Evolutionary conservation across 2,797 vertebrate genomes (phyloP), one percentile per base, ranked within the genome.

Genomic region (Molossus molossus): DNA sequence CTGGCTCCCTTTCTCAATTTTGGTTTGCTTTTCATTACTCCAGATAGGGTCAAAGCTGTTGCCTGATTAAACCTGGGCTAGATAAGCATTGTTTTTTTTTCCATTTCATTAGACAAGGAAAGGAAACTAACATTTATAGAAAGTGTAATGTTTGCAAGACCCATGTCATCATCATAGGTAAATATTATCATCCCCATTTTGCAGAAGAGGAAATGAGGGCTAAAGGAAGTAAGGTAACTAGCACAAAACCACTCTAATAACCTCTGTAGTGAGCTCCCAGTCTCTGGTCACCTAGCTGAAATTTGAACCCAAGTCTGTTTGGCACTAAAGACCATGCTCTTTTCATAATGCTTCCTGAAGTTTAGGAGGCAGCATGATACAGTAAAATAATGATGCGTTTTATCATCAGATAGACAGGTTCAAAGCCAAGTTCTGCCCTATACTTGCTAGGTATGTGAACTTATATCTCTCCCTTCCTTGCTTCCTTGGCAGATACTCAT

Each of bases 11-110:
- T 85, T 53, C 79, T 92, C 84, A 80, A 69, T 79, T 96, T 94
- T 95, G 80, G 37, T 92, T 95, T 91, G 70, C 55, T 95, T 94
- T 94, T 84, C 76, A 77, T 94, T 91, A 87, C 77, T 92, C 81
- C 80, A 45, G 65, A 64, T 80, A 91, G 81, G 95, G 62, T 91
- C 90, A 94, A 92, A 77, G 53, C 83, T 91, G 70, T 67, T n/a
- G 69, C 45, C 33, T 48, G 48, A 90, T 94, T 86, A 72, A 95
- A 84, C 13, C 3, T 67, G 94, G 69, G 87, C 45, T 72, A 93
- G 67, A 67, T 55, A 93, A 93, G 84, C 88, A 93, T 73, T 55
- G 58, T 45, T 87, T 90, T 79, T 94, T 70, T 70, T 96, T 82
- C 64, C 48, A 69, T 89, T 96, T 95, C 62, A 87, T 86, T 95